These are phyloP conservation scores for Calosoma granatense DNA, from an alignment of 1,140 invertebrate genomes.

Conservation along the genomic window DNA sequence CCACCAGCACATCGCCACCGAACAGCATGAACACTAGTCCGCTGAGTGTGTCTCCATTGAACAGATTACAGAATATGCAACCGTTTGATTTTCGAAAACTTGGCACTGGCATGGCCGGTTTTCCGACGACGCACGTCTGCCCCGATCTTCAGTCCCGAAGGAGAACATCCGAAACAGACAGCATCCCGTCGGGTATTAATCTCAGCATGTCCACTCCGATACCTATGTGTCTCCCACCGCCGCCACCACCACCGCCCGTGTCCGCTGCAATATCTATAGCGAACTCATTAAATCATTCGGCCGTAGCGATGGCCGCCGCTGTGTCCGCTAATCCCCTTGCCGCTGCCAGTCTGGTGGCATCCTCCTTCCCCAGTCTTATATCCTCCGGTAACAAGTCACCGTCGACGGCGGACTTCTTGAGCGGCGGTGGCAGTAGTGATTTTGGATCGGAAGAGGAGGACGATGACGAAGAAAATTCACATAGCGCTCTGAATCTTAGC, in stretches of 20 bases:
- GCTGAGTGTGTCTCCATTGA: conserved; percentile 63
- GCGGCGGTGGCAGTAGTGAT: conserved; percentile 38
- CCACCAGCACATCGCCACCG: conserved; percentile 32
- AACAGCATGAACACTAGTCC: conserved; percentile 38
- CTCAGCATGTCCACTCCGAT: conserved; percentile 47
- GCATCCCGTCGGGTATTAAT: conserved; percentile 44
- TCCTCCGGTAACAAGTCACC: conserved; percentile 34
- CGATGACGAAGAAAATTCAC: conserved; percentile 51
- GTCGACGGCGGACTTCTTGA: conserved; percentile 31
- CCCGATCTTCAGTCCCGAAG: conserved; percentile 35
- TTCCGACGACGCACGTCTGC: conserved; percentile 30
- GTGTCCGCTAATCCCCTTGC: conserved; percentile 34
- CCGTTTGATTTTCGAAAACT: conserved; percentile 86
- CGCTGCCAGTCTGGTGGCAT: conserved; percentile 35
- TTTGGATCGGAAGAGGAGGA: conserved; percentile 53
- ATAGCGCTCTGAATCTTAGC: conserved; percentile 60
- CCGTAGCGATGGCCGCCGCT: conserved; percentile 40
- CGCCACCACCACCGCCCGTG: conserved; percentile 38
- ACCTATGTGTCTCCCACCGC: conserved; percentile 50
- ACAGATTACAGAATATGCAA: conserved; percentile 87
- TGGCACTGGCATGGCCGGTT: conserved; percentile 39
- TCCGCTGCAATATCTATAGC: conserved; percentile 30
- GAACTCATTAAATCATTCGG: conserved; percentile 40
- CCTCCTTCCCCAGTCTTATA: conserved; percentile 33
- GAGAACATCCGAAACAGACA: conserved; percentile 39